These are phyloP conservation scores for Eonycteris spelaea DNA, from an alignment of 2,113 vertebrate species.

Conservation along the genomic window DNA sequence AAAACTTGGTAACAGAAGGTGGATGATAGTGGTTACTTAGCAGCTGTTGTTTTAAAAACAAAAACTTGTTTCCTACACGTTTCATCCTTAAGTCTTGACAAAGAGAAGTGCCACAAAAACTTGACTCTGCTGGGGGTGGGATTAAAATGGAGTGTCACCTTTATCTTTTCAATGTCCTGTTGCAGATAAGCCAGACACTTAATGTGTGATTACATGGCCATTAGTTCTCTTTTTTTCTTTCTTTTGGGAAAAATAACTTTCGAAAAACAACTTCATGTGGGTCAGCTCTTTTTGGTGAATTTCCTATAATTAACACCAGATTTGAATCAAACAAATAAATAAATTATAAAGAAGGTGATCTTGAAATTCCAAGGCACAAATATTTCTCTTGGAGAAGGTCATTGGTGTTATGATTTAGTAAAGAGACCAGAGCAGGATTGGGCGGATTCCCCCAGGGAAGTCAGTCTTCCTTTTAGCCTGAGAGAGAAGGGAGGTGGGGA, in stretches of 20 bases:
- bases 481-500: background rate
- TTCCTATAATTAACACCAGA: background rate
- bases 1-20: slow-evolving; percentile 6
- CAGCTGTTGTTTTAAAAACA: slow-evolving; percentile 38
- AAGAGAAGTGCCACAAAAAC: slow-evolving; percentile 40
- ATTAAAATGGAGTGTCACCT: slow-evolving; percentile 32
- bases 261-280: background rate
- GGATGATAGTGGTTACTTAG: background rate
- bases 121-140: background rate
- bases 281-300: background rate
- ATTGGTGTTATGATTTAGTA: background rate
- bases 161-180: slow-evolving; percentile 46
- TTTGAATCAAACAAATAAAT: background rate
- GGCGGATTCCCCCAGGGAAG: background rate
- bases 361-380: background rate
- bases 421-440: background rate
- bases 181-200: slow-evolving; percentile 41
- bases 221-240: background rate
- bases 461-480: background rate
- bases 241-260: background rate
- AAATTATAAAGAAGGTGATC: background rate
- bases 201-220: background rate
- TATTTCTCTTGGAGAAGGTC: background rate
- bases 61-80: slow-evolving; percentile 21
- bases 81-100: slow-evolving; percentile 38